phyloP scores from a whole-genome alignment of 2,113 vertebrate species.

The Sarotherodon lohbergeri region DNA sequence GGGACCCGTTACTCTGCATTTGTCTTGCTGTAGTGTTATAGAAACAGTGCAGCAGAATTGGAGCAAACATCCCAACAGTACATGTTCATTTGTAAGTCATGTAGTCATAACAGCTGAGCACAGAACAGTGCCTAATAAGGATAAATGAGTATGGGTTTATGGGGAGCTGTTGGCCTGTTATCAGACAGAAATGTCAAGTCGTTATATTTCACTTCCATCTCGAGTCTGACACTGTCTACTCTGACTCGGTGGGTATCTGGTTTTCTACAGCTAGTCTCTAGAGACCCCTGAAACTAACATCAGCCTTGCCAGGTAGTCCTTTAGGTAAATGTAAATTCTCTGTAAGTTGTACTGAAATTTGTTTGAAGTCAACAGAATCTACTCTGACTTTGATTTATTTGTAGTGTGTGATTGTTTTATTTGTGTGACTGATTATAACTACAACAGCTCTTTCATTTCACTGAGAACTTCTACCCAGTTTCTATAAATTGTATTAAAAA shows the following conservation, averaged over 20 bases:
- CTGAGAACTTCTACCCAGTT: background rate
- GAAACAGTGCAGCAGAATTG: background rate
- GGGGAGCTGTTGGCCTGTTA: background rate
- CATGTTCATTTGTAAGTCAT: background rate
- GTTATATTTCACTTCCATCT: background rate
- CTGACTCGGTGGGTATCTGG: background rate
- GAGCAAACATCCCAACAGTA: background rate
- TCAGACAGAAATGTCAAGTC: background rate
- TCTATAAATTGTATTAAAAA: background rate
- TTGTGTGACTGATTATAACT: background rate
- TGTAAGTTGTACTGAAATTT: background rate
- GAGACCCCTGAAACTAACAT: background rate
- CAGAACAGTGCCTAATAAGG: background rate
- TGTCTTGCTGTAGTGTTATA: background rate
- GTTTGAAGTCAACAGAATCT: background rate
- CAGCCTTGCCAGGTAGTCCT: background rate
- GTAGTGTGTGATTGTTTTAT: background rate
- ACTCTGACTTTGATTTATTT: background rate
- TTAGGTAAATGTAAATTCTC: background rate
- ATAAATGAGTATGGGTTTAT: background rate
- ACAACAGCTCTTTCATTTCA: background rate
- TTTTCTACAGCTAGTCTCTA: background rate
- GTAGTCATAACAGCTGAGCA: background rate
- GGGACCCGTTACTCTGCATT: background rate
- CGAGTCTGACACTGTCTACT: background rate